These are phyloP conservation scores for Spondyliosoma cantharus DNA, from an alignment of 2,797 vertebrate genomes.

Conservation along the genomic window DNA sequence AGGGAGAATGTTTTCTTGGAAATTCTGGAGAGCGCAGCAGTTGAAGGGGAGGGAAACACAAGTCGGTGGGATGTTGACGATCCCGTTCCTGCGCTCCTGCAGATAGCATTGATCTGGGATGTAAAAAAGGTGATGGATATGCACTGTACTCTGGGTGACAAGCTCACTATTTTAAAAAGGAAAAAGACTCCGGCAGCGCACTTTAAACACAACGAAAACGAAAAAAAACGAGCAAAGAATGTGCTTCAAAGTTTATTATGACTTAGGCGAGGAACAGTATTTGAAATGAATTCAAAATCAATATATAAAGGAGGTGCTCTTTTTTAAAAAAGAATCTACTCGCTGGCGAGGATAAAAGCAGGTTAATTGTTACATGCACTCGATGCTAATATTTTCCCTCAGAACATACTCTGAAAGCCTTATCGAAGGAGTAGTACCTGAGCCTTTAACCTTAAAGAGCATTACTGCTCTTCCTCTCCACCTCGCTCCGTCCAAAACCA, in stretches of 20 bases:
- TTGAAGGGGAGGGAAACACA: conserved; percentile 58
- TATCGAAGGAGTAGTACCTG: conserved; percentile 42
- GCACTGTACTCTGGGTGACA: conserved; percentile 50
- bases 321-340: conserved; percentile 1
- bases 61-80: conserved; percentile 52
- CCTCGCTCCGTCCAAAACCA: conserved; percentile 31
- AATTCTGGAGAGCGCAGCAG: conserved; percentile 64
- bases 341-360: conserved; percentile 13
- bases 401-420: conserved; percentile 38
- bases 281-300: conserved; percentile 15
- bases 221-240: neutral
- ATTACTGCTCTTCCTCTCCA: conserved; percentile 39
- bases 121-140: conserved; percentile 43
- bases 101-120: conserved; percentile 63
- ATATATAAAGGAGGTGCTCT: neutral
- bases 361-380: conserved; percentile 44
- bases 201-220: conserved; percentile 27
- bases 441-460: conserved; percentile 56
- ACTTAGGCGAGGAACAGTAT: neutral
- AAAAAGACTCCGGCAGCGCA: conserved; percentile 37
- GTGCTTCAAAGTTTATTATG: conserved; percentile 33
- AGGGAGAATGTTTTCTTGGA: conserved; percentile 61
- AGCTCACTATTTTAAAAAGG: conserved; percentile 21
- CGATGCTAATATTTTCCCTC: conserved; percentile 34
- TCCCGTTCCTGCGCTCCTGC: conserved; percentile 45